Base-by-base conservation (phyloP, 2,797 vertebrate genomes). In the Mustela erminea region DNA sequence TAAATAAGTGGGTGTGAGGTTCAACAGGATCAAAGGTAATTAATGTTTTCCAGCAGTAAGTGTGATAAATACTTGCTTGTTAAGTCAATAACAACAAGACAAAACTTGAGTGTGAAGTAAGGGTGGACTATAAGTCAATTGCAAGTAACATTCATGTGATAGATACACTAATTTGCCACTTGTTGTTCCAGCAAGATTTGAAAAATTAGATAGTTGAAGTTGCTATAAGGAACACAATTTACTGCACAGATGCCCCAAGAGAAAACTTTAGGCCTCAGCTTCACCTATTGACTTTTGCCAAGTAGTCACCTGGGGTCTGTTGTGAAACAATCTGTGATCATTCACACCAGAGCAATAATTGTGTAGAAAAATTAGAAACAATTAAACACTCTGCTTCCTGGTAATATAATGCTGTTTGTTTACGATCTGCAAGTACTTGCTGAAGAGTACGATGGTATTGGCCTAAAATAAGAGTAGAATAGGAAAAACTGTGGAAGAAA, bases 31-130 rank as follows among this genome's bases (percentile, higher is more conserved):
- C 49, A 84, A 96, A 41, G 7, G 95, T 98, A 98, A 97, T 98
- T 98, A 98, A 98, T 98, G 77, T 98, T 98, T 98, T 97, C 85
- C 70, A 98, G 96, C 70, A 97, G 10, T 96, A 98, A 98, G 94
- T 97, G 87, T 98, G 98, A 98, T 98, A 98, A 98, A 98, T 97
- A 96, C 95, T 97, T 96, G 92, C 98, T 98, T 98, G 95, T 98
- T 98, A 98, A 98, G 96, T 90, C 90, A 98, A 96, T 97, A 98
- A 92, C 88, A 98, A 95, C 82, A 96, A 98, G 98, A 98, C 95
- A 98, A 98, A 98, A 97, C 96, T 97, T 93, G 97, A 97, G 97
- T 94, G 83, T 98, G 96, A 96, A 98, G 92, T 97, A 87, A 95
- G 95, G 60, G 66, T 95, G 72, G 97, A 98, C 96, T 96, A 23